Evolutionary conservation across 2,113 vertebrate species (phyloP).

Genomic region (Meleagris gallopavo): DNA sequence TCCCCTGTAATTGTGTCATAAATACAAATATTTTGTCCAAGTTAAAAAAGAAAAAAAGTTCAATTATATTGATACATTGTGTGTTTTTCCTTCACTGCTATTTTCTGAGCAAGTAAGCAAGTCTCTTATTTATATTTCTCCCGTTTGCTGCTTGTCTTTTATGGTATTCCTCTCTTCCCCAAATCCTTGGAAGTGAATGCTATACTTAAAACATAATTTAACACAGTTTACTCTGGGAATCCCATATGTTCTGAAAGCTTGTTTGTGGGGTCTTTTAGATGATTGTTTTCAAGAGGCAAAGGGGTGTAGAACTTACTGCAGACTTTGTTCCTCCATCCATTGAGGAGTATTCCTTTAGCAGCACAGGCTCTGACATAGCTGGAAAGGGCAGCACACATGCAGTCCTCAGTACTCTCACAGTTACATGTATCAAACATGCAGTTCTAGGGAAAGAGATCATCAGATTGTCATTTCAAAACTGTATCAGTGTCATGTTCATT

Average conservation of each 20-base stretch:
- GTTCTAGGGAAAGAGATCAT: conserved; percentile 77
- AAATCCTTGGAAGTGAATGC: background rate
- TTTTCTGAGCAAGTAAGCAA: background rate
- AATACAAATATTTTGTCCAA: background rate
- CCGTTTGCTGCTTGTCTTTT: background rate
- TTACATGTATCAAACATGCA: conserved; percentile 94
- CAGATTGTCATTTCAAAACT: background rate
- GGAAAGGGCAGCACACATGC: conserved; percentile 90
- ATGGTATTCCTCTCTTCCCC: background rate
- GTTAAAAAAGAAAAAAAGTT: background rate
- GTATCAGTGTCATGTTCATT: background rate
- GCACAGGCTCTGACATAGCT: conserved; percentile 86
- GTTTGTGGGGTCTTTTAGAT: background rate
- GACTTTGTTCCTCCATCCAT: conserved; percentile 79
- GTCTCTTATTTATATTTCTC: background rate
- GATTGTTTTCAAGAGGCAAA: background rate
- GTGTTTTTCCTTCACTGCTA: background rate
- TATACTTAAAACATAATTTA: background rate
- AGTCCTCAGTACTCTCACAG: conserved; percentile 89
- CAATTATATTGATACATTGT: background rate
- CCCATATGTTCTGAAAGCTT: background rate
- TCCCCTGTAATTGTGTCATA: background rate
- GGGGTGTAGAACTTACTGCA: conserved; percentile 75
- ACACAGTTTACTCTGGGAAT: background rate
- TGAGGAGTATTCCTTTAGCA: conserved; percentile 76